Evolutionary conservation across 2,797 vertebrate species (phyloP).

Genomic region (Tenualosa ilisha): DNA sequence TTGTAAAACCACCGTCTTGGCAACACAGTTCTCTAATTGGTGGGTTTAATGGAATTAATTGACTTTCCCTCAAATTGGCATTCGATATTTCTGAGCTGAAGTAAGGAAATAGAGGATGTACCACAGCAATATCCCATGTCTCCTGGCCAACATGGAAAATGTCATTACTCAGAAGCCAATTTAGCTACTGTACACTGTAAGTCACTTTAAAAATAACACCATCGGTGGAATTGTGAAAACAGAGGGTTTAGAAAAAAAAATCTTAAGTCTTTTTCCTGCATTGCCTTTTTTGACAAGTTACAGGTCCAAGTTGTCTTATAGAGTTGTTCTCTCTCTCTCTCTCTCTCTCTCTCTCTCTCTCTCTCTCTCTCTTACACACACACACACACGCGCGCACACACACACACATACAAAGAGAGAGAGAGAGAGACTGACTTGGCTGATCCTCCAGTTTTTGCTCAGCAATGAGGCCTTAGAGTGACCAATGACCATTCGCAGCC

Average conservation of each 20-base stretch:
- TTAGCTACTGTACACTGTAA: conserved; percentile 16
- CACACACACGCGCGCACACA: too few relatives aligned
- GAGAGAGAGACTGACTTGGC: neutral
- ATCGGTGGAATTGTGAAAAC: conserved; percentile 7
- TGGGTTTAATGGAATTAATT: conserved; percentile 55
- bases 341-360: too few relatives aligned
- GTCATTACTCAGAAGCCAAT: conserved; percentile 16
- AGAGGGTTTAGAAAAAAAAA: conserved; percentile 8
- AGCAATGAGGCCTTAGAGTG: conserved; percentile 28
- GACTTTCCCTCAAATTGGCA: conserved; percentile 49
- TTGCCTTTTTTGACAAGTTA: conserved; percentile 3
- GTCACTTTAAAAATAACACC: conserved; percentile 18
- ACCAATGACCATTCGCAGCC: conserved; percentile 45
- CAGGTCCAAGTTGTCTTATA: neutral
- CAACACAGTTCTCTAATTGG: conserved; percentile 50
- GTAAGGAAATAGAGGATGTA: conserved; percentile 32
- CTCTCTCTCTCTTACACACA: too few relatives aligned
- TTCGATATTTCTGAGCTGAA: conserved; percentile 15
- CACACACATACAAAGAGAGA: too few relatives aligned
- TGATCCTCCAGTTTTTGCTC: conserved; percentile 13
- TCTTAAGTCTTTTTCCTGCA: neutral
- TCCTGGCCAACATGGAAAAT: conserved; percentile 25
- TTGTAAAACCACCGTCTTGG: conserved; percentile 54
- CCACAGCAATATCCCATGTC: neutral
- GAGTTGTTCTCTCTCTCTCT: neutral